Conservation (phyloP, 2,113 vertebrate species). For the Ramphastos sulfuratus region DNA sequence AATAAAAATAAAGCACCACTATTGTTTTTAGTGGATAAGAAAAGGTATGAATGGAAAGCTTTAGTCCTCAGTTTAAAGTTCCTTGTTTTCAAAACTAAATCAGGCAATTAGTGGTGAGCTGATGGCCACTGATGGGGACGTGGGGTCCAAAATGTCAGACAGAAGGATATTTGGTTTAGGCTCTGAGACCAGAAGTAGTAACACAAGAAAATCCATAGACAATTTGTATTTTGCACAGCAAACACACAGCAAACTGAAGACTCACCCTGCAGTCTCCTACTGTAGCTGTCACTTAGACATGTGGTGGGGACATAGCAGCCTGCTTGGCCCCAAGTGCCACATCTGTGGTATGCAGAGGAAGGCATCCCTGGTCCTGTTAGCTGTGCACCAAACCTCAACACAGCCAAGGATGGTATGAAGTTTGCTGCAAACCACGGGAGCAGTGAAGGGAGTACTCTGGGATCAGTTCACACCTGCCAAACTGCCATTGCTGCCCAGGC, state of each 20-base stretch:
- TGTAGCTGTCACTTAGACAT: neutral
- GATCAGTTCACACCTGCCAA: neutral
- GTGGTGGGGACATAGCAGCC: rapidly evolving
- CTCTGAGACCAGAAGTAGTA: neutral
- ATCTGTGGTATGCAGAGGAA: rapidly evolving
- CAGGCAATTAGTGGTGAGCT: neutral
- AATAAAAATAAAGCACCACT: neutral
- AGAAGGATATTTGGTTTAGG: neutral
- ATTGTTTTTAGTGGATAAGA: neutral
- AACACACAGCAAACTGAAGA: neutral
- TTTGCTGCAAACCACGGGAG: rapidly evolving
- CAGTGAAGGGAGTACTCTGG: neutral
- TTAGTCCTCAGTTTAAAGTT: neutral
- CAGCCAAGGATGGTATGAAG: rapidly evolving
- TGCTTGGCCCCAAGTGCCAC: neutral
- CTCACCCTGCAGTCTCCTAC: rapidly evolving
- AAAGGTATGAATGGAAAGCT: neutral
- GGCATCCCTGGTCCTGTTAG: rapidly evolving
- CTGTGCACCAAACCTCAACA: rapidly evolving
- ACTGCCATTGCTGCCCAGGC: neutral
- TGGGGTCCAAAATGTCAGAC: neutral
- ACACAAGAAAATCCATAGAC: rapidly evolving
- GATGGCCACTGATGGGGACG: neutral
- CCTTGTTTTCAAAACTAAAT: neutral
- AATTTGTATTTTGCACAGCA: neutral